Conservation (phyloP, 1,140 invertebrate species). For the Trachelipus rathkii region DNA sequence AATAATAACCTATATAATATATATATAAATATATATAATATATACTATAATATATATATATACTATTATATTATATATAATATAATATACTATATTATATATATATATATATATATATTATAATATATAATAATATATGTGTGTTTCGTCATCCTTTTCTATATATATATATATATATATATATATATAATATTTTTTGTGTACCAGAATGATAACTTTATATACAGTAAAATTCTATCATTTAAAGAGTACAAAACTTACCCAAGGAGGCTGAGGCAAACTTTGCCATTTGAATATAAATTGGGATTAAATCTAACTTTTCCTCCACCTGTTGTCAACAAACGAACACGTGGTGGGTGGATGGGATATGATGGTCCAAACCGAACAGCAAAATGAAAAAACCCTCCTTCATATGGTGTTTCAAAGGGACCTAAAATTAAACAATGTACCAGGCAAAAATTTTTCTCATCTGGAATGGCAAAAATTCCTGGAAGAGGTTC, state of each 20-base stretch:
- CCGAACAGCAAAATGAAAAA: constrained; percentile 60
- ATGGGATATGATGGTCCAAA: constrained; percentile 45
- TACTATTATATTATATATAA: too few relatives aligned
- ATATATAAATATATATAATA: too few relatives aligned
- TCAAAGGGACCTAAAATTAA: constrained; percentile 62
- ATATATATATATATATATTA: too few relatives aligned
- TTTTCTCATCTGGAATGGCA: constrained; percentile 57
- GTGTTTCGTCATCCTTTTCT: too few relatives aligned
- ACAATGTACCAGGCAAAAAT: constrained; percentile 58
- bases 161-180: too few relatives aligned
- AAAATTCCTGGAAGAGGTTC: constrained; percentile 60
- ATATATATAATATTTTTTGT: too few relatives aligned
- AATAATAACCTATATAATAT: too few relatives aligned
- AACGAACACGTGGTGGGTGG: background rate
- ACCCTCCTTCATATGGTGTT: constrained; percentile 64
- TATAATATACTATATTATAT: too few relatives aligned
- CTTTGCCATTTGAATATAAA: constrained; percentile 8
- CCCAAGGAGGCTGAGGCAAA: background rate
- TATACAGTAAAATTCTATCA: too few relatives aligned
- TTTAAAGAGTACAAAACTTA: background rate
- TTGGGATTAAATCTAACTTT: constrained; percentile 1
- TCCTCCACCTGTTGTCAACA: background rate
- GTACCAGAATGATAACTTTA: too few relatives aligned
- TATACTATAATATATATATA: too few relatives aligned
- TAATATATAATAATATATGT: too few relatives aligned